Conservation (phyloP, 2,888 invertebrate genomes). For the Orchesellides sinensis region DNA sequence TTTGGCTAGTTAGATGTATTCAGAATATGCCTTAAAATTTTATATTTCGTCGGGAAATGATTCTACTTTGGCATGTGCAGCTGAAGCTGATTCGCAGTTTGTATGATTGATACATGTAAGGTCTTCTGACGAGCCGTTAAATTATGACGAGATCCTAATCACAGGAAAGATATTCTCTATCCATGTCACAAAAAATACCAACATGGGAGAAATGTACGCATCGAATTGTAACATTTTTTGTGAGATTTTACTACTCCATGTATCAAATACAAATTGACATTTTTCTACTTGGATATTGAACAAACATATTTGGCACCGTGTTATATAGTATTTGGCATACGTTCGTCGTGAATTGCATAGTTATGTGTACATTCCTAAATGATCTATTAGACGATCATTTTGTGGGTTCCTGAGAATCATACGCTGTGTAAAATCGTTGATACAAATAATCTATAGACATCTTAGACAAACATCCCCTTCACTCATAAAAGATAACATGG, state of each 20-base stretch:
- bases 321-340: no score
- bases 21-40: no score
- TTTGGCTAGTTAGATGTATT: background rate
- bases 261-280: conserved; percentile 23
- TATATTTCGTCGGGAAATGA: no score
- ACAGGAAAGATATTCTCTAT: background rate
- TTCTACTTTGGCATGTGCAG: no score
- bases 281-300: no score
- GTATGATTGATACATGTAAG: no score
- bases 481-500: conserved; percentile 4
- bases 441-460: background rate
- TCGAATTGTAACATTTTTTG: background rate
- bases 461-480: background rate
- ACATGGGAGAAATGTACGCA: background rate
- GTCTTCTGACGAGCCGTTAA: conserved; percentile 32
- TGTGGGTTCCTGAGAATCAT: background rate
- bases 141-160: conserved; percentile 1
- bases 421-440: conserved; percentile 9
- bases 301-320: no score
- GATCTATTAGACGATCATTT: no score
- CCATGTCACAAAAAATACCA: conserved; percentile 31
- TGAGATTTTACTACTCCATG: conserved; percentile 2
- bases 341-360: no score
- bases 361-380: no score
- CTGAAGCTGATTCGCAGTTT: no score